Base-by-base conservation (phyloP, 1,140 invertebrate species). In the Lutraria rhynchaena region DNA sequence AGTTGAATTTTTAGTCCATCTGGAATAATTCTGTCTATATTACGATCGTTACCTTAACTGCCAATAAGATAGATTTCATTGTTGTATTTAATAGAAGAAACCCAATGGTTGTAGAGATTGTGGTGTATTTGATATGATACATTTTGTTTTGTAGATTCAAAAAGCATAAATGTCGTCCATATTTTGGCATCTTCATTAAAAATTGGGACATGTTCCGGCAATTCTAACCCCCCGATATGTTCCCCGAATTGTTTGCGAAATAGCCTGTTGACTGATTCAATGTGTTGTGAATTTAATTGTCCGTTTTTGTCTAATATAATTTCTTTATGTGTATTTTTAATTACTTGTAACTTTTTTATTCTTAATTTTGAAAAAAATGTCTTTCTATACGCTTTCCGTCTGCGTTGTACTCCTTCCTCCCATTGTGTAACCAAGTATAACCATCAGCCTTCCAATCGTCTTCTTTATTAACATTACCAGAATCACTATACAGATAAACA, bases 21-120 rank as follows among this genome's bases (percentile, higher is more conserved):
- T 65, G 61, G 61, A 22, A 65, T 44, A 9, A 37, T 37, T 15
- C 33, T 65, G 15, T 65, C 61, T 35, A 17, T 41, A 9, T 3
- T 11, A 24, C 61, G 24, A 2, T 65, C 37, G 33, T 65, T 65
- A 3, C 61, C 61, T 37, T 35, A 37, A 44, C 61, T 65, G 37
- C 41, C 61, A 22, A 65, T 7, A 44, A 65, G 61, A 65, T 65
- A 37, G 4, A 65, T 65, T 22, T 65, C n/a, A 22, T 7, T 65
- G 27, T 65, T 65, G 37, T 41, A 22, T 41, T 37, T 13, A 4
- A 65, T 65, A 9, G 61, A 65, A 35, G 61, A 35, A 3, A 65
- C 61, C 61, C 31, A 65, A 35, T 65, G 61, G 33, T 65, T 35
- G 33, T 37, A 35, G 33, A 35, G 61, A 17, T 58, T 58, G 24